Conservation (phyloP, 2,797 vertebrate genomes). For the Rhincodon typus region DNA sequence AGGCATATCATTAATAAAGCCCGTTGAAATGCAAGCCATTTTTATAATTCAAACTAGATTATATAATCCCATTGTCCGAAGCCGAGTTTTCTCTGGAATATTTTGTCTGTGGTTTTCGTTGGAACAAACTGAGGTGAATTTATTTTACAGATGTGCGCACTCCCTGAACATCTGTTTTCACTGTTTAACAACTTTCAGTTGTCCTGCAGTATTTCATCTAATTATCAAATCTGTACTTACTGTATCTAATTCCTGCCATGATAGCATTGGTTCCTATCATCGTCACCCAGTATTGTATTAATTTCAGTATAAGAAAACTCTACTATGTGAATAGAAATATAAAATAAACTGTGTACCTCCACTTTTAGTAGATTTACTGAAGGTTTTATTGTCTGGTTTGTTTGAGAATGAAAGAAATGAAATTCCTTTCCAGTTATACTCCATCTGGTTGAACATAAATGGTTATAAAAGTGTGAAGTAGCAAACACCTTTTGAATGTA, state of each 20-base stretch:
- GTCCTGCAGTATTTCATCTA: not conserved
- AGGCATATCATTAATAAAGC: not conserved
- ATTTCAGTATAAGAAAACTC: not conserved
- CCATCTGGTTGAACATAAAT: not conserved
- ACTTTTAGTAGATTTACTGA: not conserved
- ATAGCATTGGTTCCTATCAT: not conserved
- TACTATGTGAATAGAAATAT: not conserved
- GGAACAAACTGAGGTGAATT: not conserved
- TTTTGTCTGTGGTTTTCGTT: not conserved
- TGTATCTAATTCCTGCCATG: not conserved
- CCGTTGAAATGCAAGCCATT: constrained; percentile 19
- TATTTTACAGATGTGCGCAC: not conserved
- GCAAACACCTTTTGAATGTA: not conserved
- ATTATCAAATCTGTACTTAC: not conserved
- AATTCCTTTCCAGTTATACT: not conserved
- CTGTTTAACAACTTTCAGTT: not conserved
- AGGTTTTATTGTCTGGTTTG: not conserved
- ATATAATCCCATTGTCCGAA: not conserved
- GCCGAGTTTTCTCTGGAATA: not conserved
- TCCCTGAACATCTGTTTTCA: not conserved
- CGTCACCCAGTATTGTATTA: not conserved
- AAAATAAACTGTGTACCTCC: not conserved
- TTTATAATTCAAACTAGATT: not conserved
- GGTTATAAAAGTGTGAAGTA: not conserved
- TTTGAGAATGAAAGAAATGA: not conserved